Percentiles rank a stretch among this genome's conserved stretches.
Evolutionary conservation across 1,140 invertebrate species (phyloP).

Genomic region (Plodia interpunctella): DNA sequence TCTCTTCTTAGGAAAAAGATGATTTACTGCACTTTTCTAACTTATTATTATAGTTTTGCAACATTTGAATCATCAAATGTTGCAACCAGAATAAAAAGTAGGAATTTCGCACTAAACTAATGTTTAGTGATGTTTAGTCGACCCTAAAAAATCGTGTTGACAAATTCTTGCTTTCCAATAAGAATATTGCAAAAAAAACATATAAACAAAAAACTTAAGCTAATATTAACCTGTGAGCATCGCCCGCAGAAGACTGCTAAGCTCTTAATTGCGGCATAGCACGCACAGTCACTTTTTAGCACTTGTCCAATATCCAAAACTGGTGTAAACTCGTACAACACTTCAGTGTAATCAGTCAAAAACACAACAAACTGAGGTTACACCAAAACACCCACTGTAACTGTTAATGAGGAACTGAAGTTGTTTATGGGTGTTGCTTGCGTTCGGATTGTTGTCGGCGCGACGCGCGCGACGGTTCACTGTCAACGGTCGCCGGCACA

Average conservation of each 20-base stretch:
- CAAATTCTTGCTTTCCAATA: conserved; percentile 19
- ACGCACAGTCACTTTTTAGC: conserved; percentile 61
- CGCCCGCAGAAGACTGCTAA: conserved; percentile 70
- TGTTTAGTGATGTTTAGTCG: too few species aligned
- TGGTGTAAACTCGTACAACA: conserved; percentile 47
- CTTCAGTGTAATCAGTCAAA: conserved; percentile 51
- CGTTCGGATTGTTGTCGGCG: conserved; percentile 45
- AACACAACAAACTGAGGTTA: conserved; percentile 57
- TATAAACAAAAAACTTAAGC: conserved; percentile 42
- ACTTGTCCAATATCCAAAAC: conserved; percentile 65
- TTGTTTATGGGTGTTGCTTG: conserved; percentile 54
- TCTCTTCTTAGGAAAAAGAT: too few species aligned
- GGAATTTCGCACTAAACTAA: too few species aligned
- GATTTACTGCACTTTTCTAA: too few species aligned
- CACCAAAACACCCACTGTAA: conserved; percentile 66
- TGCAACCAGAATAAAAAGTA: too few species aligned
- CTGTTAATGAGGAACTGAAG: conserved; percentile 59
- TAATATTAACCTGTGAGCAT: conserved; percentile 72
- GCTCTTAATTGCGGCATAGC: conserved; percentile 63
- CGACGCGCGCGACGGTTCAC: conserved; percentile 52
- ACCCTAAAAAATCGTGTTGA: too few species aligned
- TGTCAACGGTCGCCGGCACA: conserved; percentile 68
- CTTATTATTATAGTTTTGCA: too few species aligned
- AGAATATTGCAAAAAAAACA: conserved; percentile 16
- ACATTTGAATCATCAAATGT: too few species aligned